A percentile compares a stretch with the other conserved stretches of the same genome.
These are phyloP conservation scores for Steinernema khuongi DNA, from an alignment of 1,140 invertebrate species.

Conservation along the genomic window DNA sequence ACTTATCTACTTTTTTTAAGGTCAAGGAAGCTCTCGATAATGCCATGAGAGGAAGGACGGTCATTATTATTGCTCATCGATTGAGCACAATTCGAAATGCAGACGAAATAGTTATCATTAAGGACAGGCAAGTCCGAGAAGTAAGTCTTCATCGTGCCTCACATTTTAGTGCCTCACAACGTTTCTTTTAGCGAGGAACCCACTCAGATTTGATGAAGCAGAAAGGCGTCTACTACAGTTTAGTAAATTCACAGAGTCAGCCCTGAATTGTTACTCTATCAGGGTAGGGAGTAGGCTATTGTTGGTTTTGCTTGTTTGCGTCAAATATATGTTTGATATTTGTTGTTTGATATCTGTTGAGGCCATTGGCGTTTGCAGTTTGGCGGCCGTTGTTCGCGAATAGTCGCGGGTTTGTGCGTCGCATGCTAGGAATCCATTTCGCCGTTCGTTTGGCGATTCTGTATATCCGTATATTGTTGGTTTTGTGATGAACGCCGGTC, in stretches of 20 bases:
- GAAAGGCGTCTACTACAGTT: neutral
- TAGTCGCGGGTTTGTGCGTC: no score
- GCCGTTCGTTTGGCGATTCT: no score
- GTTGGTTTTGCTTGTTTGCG: no score
- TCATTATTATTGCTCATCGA: conserved; percentile 62
- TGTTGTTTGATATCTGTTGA: no score
- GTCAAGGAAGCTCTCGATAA: conserved; percentile 64
- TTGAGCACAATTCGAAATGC: conserved; percentile 60
- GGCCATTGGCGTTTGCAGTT: no score
- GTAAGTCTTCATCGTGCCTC: conserved; percentile 12
- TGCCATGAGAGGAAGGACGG: conserved; percentile 58
- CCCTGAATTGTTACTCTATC: neutral
- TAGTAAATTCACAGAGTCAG: neutral
- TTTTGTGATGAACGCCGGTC: no score
- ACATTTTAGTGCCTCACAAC: neutral
- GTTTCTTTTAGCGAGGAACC: neutral
- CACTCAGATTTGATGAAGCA: neutral
- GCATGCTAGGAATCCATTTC: no score
- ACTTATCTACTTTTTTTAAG: conserved; percentile 26
- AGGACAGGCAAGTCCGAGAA: conserved; percentile 58
- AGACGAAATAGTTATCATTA: conserved; percentile 58
- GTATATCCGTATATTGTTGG: no score
- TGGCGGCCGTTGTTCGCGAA: no score
- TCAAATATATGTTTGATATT: no score
- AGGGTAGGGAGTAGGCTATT: no score